Base-by-base conservation (phyloP, 35 echinoderm and acorn worm genomes). In the Nesometra sesokonis region DNA sequence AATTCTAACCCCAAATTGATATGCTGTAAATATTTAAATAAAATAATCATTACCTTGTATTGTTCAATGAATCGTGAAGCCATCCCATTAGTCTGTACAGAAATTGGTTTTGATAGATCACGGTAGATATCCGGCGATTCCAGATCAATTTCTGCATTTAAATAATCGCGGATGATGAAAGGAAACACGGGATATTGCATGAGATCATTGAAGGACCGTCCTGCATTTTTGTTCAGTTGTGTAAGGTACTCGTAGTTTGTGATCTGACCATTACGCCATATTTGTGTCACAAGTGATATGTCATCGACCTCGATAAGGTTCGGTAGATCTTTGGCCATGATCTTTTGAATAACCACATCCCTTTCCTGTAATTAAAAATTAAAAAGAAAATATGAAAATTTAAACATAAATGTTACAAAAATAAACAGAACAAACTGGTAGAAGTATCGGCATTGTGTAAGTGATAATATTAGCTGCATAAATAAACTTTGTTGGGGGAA, bases 131-230 rank as follows among this genome's bases (percentile, higher is more conserved):
- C 77, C 29, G 84, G 83, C 33, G 78, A 82, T 19, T 89, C 89
- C 15, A 98, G 81, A 82, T 98, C 92, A 21, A 98, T 77, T 81
- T 81, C 78, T 0, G 84, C 80, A 78, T 78, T 91, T 2, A 76
- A 82, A 9, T 94, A 94, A 46, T 94, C 90, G 46, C 86, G 84
- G 15, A 98, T 87, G 11, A 97, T 82, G 47, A 97, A 97, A 2
- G 95, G 95, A 82, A 98, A 94, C 0, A 98, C 92, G 5, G 95
- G 95, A 90, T 98, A 98, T 83, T 98, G 95, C 95, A 98, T 98
- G 57, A 98, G 92, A 57, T 98, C 95, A 83, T 98, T 98, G 82
- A 98, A 98, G 0, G 95, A 94, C 13, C 95, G 77, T 7, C 95
- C 95, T 27, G 86, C 83, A 13, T 90, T 90, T 67, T 98, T 97